Evolutionary conservation across 2,113 vertebrate species (phyloP).

Genomic region (Paratilapia polleni): DNA sequence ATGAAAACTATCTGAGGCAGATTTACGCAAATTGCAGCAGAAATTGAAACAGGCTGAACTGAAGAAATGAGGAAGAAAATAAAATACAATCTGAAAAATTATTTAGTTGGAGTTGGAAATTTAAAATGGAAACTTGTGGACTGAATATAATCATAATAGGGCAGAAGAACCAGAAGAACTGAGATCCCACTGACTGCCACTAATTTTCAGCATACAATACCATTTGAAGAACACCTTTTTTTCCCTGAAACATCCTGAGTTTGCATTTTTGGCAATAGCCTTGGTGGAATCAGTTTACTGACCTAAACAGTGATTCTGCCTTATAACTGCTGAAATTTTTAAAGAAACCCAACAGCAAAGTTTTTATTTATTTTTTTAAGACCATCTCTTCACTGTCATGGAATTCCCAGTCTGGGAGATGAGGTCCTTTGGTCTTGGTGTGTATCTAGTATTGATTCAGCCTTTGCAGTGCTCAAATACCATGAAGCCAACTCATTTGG

Average conservation of each 20-base stretch:
- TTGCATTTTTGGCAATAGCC: not conserved
- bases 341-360: not conserved
- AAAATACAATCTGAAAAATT: not conserved
- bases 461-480: not conserved
- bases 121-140: not conserved
- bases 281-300: not conserved
- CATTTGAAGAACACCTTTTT: rapidly evolving
- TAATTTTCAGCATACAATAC: not conserved
- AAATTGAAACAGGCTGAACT: not conserved
- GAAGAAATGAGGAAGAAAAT: rapidly evolving
- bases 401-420: not conserved
- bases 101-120: not conserved
- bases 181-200: not conserved
- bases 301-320: not conserved
- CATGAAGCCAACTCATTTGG: not conserved
- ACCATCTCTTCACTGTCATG: not conserved
- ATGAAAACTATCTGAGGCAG: rapidly evolving
- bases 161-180: not conserved
- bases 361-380: not conserved
- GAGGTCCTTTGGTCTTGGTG: not conserved
- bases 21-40: not conserved
- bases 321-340: not conserved
- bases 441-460: conserved; percentile 18
- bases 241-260: not conserved
- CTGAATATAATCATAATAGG: not conserved